A percentile compares a stretch with the other conserved stretches of the same genome.
Conservation (phyloP, 1,140 invertebrate genomes). For the Scaptomyza graminum region DNA sequence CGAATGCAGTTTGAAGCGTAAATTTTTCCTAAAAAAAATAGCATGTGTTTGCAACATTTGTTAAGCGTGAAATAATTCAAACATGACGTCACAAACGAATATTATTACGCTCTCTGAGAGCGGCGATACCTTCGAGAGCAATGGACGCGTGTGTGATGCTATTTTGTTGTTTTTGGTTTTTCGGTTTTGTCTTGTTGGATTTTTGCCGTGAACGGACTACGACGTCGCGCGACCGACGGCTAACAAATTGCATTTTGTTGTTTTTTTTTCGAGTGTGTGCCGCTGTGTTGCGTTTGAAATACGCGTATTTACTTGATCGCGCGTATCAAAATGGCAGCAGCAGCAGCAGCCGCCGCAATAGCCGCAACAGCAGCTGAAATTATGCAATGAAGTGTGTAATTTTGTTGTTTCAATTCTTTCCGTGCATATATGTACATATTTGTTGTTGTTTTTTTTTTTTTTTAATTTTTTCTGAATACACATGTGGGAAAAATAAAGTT, state of each 20-base stretch:
- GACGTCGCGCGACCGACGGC: constrained; percentile 48
- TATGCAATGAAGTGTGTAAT: constrained; percentile 66
- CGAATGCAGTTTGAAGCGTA: neutral
- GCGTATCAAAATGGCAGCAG: constrained; percentile 60
- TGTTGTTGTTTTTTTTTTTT: constrained; percentile 21
- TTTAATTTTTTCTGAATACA: constrained; percentile 29
- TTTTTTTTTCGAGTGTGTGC: constrained; percentile 46
- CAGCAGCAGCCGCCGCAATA: constrained; percentile 46
- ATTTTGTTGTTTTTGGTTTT: constrained; percentile 29
- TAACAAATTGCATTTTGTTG: constrained; percentile 54
- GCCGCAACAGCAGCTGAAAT: constrained; percentile 52
- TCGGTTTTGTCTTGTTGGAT: constrained; percentile 48
- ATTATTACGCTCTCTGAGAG: constrained; percentile 17
- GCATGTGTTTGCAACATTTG: neutral
- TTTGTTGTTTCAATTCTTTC: constrained; percentile 31
- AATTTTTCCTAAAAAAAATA: neutral
- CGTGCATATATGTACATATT: constrained; percentile 4
- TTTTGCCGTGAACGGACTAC: constrained; percentile 50
- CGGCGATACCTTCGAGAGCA: neutral
- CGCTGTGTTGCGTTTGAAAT: constrained; percentile 52
- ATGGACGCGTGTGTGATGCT: constrained; percentile 15
- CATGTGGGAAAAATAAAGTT: constrained; percentile 48
- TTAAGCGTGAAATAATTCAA: constrained; percentile 5
- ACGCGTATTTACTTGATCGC: constrained; percentile 53
- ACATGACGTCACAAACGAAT: constrained; percentile 32